Base-by-base conservation (phyloP, 2,888 invertebrate genomes). In the Labia minor region DNA sequence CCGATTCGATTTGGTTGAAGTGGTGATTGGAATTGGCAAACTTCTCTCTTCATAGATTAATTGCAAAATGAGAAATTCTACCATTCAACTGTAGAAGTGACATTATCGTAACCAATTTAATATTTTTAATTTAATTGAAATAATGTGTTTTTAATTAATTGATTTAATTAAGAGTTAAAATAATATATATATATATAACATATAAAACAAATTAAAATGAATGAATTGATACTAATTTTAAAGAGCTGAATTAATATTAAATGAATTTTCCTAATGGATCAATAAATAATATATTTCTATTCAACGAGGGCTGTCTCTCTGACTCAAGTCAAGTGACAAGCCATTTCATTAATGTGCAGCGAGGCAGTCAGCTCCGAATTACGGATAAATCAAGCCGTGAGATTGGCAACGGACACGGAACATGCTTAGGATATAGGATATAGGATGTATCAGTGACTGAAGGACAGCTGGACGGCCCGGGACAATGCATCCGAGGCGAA, bases 201-300 rank as follows among this genome's bases (percentile, higher is more conserved):
- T n/a, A n/a, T n/a, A n/a, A n/a, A n/a, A n/a, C 26, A 26, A 26
- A 26, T 26, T 26, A 26, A 26, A 26, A 26, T 26, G 26, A 26
- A 26, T 26, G 26, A 26, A 26, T 6, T 6, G 26, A 8, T 26
- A 26, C 26, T 8, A 3, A 26, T 26, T 26, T 26, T 26, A 3
- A 6, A 26, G 26, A 6, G 8, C 4, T 26, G 26, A 26, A 26
- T 26, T 49, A 49, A 49, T 33, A 8, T 33, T 33, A 33, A 11
- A 33, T 33, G 33, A 33, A 33, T 33, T 33, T 33, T 11, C 6
- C 33, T 33, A 49, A 49, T 49, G 49, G 49, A 49, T 49, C 49
- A 49, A 49, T 49, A 49, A 49, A 49, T 49, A 49, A 49, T 49
- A 49, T 49, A 49, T 49, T 49, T 49, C 49, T 49, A 49, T 49